Conservation (phyloP, 2,888 invertebrate species). For the Dicroscelio sp. region DNA sequence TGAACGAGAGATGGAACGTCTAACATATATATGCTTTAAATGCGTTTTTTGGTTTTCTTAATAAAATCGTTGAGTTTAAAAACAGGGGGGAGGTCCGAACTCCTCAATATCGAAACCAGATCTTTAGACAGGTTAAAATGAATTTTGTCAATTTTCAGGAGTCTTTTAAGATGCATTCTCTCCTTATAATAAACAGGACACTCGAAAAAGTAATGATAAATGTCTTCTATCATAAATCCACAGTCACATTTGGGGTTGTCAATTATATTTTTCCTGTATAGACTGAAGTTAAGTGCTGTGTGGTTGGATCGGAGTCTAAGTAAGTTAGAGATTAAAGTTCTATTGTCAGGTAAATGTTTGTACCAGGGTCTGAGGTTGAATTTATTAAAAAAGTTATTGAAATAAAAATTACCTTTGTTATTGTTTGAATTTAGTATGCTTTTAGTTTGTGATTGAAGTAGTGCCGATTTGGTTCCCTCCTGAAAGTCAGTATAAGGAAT, state of each 20-base stretch:
- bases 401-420: not conserved
- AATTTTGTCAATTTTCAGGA: no score
- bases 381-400: not conserved
- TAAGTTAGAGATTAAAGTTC: not conserved
- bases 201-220: not conserved
- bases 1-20: no score
- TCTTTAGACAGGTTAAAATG: no score
- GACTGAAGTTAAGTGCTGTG: not conserved
- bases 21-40: no score
- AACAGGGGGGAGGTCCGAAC: no score
- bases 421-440: not conserved
- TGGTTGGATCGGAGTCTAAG: slow-evolving; percentile 34
- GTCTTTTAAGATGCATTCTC: no score
- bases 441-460: not conserved
- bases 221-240: not conserved
- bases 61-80: no score
- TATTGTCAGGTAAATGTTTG: slow-evolving; percentile 9
- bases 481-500: not conserved
- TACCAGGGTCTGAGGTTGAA: slow-evolving; percentile 17
- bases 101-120: no score
- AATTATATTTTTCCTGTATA: slow-evolving; percentile 10
- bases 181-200: no score
- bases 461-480: not conserved
- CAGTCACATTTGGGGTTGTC: not conserved
- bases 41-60: no score